phyloP scores from a whole-genome alignment of 1,140 invertebrate species.

The Sminthurides bifidus region DNA sequence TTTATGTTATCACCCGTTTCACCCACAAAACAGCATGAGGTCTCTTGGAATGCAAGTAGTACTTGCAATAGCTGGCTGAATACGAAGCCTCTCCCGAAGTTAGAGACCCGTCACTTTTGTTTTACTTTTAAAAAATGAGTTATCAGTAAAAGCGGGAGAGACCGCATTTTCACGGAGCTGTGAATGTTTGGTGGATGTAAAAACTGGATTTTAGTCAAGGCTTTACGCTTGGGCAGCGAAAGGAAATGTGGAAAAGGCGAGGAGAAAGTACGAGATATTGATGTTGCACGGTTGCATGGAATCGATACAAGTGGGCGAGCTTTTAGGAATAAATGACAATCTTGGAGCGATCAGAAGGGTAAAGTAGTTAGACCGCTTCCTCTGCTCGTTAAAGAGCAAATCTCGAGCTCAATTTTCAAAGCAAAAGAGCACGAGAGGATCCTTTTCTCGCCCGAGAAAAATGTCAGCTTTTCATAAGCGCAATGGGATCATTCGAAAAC shows the following conservation, averaged over 20 bases:
- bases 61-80: too few relatives aligned
- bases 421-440: neutral
- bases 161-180: too few relatives aligned
- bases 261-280: neutral
- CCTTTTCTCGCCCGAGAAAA: constrained; percentile 6
- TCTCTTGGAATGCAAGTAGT: too few relatives aligned
- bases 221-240: neutral
- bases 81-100: neutral
- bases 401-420: neutral
- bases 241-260: neutral
- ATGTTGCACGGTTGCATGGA: too few relatives aligned
- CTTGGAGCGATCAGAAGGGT: constrained; percentile 5
- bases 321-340: constrained; percentile 10
- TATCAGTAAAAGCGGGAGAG: too few relatives aligned
- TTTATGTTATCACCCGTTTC: constrained; percentile 20
- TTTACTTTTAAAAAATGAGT: too few relatives aligned
- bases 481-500: constrained; percentile 5
- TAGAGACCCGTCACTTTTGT: neutral
- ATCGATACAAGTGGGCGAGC: too few relatives aligned
- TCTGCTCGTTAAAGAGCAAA: too few relatives aligned
- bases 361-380: neutral
- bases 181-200: too few relatives aligned
- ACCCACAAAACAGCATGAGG: too few relatives aligned
- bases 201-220: neutral
- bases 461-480: constrained; percentile 6